Percentiles rank a stretch among this genome's conserved stretches.
These are phyloP conservation scores for Ciconia boyciana DNA, from an alignment of 2,113 vertebrate species.

Conservation along the genomic window DNA sequence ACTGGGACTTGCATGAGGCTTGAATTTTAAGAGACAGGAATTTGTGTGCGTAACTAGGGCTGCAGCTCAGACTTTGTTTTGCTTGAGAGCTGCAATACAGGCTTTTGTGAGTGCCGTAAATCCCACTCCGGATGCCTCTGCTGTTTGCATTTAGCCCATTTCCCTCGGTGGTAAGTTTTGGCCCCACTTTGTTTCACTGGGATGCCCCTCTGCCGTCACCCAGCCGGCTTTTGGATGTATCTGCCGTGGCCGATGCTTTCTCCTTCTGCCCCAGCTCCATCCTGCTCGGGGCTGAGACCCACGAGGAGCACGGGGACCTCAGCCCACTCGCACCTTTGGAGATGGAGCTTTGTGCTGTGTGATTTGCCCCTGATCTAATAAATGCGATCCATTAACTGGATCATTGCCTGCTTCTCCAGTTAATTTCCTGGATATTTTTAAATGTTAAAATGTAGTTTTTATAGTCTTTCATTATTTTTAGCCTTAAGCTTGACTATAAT, in stretches of 20 bases:
- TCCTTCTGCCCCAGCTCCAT: background rate
- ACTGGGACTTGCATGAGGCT: background rate
- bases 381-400: conserved; percentile 59
- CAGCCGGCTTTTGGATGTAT: background rate
- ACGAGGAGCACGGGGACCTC: background rate
- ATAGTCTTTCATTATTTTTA: conserved; percentile 60
- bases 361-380: conserved; percentile 37
- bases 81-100: background rate
- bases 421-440: conserved; percentile 71
- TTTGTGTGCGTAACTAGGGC: rapidly evolving
- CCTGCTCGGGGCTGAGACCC: background rate
- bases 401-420: conserved; percentile 57
- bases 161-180: background rate
- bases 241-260: background rate
- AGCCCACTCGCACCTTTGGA: background rate
- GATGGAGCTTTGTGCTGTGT: background rate
- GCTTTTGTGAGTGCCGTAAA: background rate
- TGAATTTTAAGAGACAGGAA: background rate
- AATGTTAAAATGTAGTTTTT: conserved; percentile 63
- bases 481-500: conserved; percentile 61
- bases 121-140: background rate
- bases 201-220: background rate
- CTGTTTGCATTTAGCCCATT: background rate
- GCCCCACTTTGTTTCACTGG: background rate
- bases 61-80: background rate